Conservation (phyloP, 2,888 invertebrate genomes). For the Nipponacmea schrenckii region DNA sequence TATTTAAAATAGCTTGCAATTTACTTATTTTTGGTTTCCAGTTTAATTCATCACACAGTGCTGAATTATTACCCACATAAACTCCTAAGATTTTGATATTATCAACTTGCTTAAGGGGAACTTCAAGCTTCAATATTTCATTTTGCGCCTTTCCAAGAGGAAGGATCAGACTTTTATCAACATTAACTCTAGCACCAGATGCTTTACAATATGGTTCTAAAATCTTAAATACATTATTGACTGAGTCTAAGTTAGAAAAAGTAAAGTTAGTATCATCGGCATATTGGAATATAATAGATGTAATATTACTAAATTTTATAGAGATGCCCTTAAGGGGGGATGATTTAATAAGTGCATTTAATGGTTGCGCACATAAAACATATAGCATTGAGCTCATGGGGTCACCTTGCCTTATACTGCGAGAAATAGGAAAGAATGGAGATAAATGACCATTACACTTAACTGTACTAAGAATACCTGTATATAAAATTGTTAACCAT, state of each 20-base stretch:
- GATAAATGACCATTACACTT: slow-evolving; percentile 34
- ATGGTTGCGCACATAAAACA: not conserved
- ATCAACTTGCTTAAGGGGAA: not conserved
- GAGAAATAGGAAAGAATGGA: slow-evolving; percentile 2
- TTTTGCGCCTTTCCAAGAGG: not conserved
- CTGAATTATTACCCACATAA: not conserved
- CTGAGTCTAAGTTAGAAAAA: no score
- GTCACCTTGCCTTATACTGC: slow-evolving; percentile 3
- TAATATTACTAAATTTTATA: no score
- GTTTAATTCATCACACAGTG: not conserved
- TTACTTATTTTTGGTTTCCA: not conserved
- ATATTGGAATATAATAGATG: no score
- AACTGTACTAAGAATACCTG: slow-evolving; percentile 28
- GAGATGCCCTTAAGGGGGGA: not conserved
- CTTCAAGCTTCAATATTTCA: not conserved
- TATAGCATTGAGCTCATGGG: slow-evolving; percentile 5
- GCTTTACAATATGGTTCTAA: slow-evolving; percentile 3
- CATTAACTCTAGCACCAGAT: not conserved
- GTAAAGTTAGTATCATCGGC: no score
- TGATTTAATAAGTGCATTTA: not conserved
- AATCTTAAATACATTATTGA: no score
- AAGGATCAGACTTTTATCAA: not conserved
- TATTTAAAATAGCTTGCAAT: not conserved
- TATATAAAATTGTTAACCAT: slow-evolving; percentile 14
- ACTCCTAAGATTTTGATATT: not conserved